phyloP scores from a whole-genome alignment of 2,888 invertebrate species.

The Brenthis daphne region DNA sequence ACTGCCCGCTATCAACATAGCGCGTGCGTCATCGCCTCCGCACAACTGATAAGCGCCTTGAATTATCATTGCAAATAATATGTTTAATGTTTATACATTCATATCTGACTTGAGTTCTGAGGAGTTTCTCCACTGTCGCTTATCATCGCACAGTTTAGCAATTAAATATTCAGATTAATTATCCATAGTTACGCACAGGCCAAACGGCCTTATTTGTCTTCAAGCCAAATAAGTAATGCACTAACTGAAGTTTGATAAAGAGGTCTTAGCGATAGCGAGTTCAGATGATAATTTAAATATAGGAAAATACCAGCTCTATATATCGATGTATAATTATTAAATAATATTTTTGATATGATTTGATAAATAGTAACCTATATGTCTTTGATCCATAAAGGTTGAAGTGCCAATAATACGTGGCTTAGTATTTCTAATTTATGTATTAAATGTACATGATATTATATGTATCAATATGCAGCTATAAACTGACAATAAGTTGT shows the following conservation, averaged over 20 bases:
- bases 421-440: too few relatives aligned
- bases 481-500: too few relatives aligned
- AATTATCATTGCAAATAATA: conserved; percentile 81
- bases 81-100: conserved; percentile 73
- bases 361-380: neutral
- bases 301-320: conserved; percentile 62
- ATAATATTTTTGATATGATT: neutral
- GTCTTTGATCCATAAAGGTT: too few relatives aligned
- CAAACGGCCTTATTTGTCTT: conserved; percentile 60
- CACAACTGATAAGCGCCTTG: conserved; percentile 75
- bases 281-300: conserved; percentile 75
- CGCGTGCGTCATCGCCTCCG: conserved; percentile 79
- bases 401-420: too few relatives aligned
- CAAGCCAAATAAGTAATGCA: conserved; percentile 48
- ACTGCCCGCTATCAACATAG: conserved; percentile 59
- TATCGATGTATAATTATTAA: neutral
- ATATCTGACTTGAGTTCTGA: conserved; percentile 58
- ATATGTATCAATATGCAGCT: too few relatives aligned
- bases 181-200: conserved; percentile 41
- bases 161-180: conserved; percentile 56
- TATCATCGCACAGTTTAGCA: conserved; percentile 54
- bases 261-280: conserved; percentile 73
- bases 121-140: conserved; percentile 64
- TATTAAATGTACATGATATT: too few relatives aligned
- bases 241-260: conserved; percentile 62